These are phyloP conservation scores for Caligus rogercresseyi DNA, from an alignment of 1,140 invertebrate genomes.

Conservation along the genomic window DNA sequence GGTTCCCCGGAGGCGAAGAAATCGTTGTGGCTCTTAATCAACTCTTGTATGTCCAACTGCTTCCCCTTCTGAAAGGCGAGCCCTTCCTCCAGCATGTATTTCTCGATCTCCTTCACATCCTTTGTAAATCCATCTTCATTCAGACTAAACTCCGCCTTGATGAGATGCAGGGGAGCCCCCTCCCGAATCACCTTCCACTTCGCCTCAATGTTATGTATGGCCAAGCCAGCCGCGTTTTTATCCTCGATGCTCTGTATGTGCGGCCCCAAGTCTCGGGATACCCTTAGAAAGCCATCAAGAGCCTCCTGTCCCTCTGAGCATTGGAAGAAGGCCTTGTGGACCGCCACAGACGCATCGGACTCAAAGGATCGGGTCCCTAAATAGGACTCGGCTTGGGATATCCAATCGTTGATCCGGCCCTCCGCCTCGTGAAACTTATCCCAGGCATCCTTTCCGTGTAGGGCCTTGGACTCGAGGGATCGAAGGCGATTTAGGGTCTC, in stretches of 20 bases:
- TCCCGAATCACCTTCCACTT: constrained; percentile 57
- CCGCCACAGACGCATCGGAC: not conserved
- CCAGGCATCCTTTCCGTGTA: not conserved
- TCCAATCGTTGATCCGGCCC: not conserved
- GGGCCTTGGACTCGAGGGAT: constrained; percentile 43
- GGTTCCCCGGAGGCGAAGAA: constrained; percentile 21
- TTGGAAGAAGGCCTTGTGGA: constrained; percentile 29
- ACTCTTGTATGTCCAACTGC: constrained; percentile 44
- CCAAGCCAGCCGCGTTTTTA: constrained; percentile 43
- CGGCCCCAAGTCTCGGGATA: constrained; percentile 56
- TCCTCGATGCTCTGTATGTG: constrained; percentile 43
- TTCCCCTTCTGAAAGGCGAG: constrained; percentile 67
- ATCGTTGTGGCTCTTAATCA: constrained; percentile 48
- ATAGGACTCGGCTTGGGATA: not conserved
- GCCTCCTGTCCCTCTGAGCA: constrained; percentile 29
- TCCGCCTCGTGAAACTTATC: constrained; percentile 3
- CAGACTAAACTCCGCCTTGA: constrained; percentile 68
- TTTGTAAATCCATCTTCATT: constrained; percentile 67
- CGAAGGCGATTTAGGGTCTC: constrained; percentile 50
- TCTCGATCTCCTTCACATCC: constrained; percentile 69
- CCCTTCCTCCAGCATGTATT: constrained; percentile 64
- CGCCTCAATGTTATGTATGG: constrained; percentile 46
- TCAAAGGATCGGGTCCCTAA: not conserved
- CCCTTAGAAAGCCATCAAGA: constrained; percentile 56
- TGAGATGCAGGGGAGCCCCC: constrained; percentile 60